Evolutionary conservation across 2,888 invertebrate genomes (phyloP).

Genomic region (Temnothorax ravouxi): DNA sequence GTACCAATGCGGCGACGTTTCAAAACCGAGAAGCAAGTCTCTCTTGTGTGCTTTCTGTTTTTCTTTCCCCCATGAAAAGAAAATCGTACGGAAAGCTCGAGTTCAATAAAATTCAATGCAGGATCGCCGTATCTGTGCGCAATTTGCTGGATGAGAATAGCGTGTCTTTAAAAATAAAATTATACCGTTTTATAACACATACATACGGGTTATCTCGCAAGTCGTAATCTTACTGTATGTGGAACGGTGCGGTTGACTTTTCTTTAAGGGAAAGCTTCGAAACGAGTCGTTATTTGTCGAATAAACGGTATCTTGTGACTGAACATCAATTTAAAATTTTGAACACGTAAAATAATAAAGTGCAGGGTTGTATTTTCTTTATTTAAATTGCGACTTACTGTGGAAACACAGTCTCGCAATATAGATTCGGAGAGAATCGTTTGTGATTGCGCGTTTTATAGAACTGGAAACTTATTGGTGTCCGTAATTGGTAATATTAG

Average conservation of each 20-base stretch:
- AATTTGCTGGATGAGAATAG: not conserved
- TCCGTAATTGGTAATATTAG: not conserved
- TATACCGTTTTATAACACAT: not conserved
- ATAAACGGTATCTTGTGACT: not conserved
- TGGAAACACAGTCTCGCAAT: not conserved
- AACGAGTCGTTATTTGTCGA: not conserved
- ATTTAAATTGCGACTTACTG: not conserved
- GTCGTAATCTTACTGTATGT: not conserved
- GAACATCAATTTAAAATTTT: not conserved
- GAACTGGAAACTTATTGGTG: not conserved
- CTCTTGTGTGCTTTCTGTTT: not conserved
- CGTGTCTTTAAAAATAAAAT: not conserved
- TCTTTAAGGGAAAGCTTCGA: not conserved
- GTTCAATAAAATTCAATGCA: constrained; percentile 3
- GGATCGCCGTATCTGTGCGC: not conserved
- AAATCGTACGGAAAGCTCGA: not conserved
- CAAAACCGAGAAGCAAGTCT: not conserved
- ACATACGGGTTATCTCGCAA: not conserved
- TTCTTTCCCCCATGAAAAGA: not conserved
- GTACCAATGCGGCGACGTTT: constrained; percentile 6
- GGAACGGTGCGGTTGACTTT: not conserved
- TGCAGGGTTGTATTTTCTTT: not conserved
- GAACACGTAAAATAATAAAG: not conserved
- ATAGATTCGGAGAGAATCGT: not conserved
- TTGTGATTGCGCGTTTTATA: not conserved